Conservation (phyloP, 2,797 vertebrate genomes). For the Clarias laeviceps region DNA sequence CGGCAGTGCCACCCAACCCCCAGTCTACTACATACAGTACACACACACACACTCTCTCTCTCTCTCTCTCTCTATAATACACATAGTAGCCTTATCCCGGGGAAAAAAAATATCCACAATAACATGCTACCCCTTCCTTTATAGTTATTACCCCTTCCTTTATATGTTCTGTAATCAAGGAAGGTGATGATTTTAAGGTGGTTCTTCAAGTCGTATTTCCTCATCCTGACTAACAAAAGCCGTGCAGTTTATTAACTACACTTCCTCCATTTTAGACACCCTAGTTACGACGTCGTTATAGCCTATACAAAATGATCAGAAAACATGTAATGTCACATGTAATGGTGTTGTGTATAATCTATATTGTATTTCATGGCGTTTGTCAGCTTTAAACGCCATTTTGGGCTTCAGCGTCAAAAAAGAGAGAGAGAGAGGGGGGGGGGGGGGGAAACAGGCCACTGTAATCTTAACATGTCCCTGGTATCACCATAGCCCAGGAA, state of each 20-base stretch:
- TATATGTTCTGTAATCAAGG: neutral
- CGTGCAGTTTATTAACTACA: slow-evolving; percentile 13
- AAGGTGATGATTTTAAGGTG: neutral
- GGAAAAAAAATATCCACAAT: neutral
- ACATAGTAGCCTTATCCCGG: neutral
- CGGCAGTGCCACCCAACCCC: slow-evolving; percentile 79
- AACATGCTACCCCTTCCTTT: neutral
- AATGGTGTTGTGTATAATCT: neutral
- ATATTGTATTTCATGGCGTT: neutral
- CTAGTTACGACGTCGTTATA: neutral
- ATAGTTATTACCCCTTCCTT: neutral
- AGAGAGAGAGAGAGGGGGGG: too few relatives aligned
- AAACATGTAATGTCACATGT: neutral
- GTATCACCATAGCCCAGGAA: neutral
- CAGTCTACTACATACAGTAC: slow-evolving; percentile 32
- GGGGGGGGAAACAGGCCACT: neutral
- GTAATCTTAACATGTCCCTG: neutral
- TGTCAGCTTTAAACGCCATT: slow-evolving; percentile 20
- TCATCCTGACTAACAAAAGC: slow-evolving; percentile 56
- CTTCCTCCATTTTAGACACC: slow-evolving; percentile 41
- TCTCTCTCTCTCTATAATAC: neutral
- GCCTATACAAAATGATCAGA: neutral
- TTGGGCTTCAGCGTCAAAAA: neutral
- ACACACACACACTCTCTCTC: too few relatives aligned
- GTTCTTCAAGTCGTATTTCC: slow-evolving; percentile 26